Base-by-base conservation (phyloP, 2,888 invertebrate species). In the Troides helena region DNA sequence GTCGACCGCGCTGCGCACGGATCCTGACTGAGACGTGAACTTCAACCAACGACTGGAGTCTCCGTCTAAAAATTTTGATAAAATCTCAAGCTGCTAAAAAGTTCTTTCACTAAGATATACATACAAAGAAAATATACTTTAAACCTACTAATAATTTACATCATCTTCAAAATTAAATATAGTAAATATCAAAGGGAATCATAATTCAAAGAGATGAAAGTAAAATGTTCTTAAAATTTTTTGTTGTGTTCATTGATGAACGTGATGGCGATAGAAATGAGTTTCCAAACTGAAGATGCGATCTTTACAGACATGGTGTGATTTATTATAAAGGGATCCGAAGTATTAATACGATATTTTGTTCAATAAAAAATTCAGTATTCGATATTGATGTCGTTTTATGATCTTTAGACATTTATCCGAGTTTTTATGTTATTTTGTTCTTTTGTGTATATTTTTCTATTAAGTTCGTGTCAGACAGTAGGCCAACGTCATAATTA, bases 21-120 rank as follows among this genome's bases (percentile, higher is more conserved):
- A 73, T 67, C 73, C 74, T 67, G 62, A 80, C 81, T 80, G 77
- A 78, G 76, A 71, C 72, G 67, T 67, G 71, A 73, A 75, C 73
- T 72, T 71, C 65, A 64, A 10, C 58, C n/a, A 60, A 18, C 18
- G 17, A 39, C 64, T 36, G n/a, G 39, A n/a, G 36, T 57, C 5
- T 23, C 57, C 57, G 21, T 57, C 8, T 21, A 21, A 57, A 18
- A 57, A 57, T 39, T 39, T 39, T 39, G 10, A 10, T 10, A 50
- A 50, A 50, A 17, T 50, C 18, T 50, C 18, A 17, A 17, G 5
- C 50, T 50, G 5, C 17, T 50, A 17, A 17, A 57, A 39, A 39
- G 7, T 39, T 39, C 8, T 39, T 39, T 10, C 39, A 39, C 39
- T 10, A 0, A 39, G 39, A 39, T 10, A 2, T 39, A 39, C 10